These are phyloP conservation scores for Smithornis capensis DNA, from an alignment of 2,113 vertebrate genomes.

Conservation along the genomic window DNA sequence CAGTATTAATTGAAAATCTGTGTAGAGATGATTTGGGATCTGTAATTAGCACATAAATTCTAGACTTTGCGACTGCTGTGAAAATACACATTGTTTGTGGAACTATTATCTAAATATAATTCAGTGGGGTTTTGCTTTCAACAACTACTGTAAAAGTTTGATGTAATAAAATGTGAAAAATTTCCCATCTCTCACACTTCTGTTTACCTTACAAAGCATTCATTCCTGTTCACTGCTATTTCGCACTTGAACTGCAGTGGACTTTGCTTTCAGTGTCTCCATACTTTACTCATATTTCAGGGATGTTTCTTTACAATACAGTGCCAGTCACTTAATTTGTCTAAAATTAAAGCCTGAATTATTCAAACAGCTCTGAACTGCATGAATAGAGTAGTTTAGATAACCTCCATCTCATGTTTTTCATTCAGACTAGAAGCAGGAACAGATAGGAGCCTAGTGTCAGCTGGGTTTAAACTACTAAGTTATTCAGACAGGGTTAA, in stretches of 20 bases:
- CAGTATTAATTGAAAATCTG: conserved; percentile 72
- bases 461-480: neutral
- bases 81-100: conserved; percentile 72
- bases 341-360: conserved; percentile 27
- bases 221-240: neutral
- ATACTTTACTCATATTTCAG: neutral
- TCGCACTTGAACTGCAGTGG: neutral
- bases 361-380: conserved; percentile 26
- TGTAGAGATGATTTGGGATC: conserved; percentile 68
- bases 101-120: conserved; percentile 71
- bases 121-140: conserved; percentile 63
- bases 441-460: neutral
- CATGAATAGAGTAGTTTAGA: neutral
- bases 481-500: neutral
- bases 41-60: conserved; percentile 71
- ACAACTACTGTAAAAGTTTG: conserved; percentile 59
- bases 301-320: conserved; percentile 32
- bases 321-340: conserved; percentile 17
- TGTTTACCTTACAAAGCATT: conserved; percentile 30
- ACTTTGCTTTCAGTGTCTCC: neutral
- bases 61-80: conserved; percentile 65
- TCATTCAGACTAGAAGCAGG: neutral
- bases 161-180: conserved; percentile 70
- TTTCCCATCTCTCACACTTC: conserved; percentile 13
- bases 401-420: neutral